These are phyloP conservation scores for Hirundo rustica DNA, from an alignment of 2,797 vertebrate genomes.

Conservation along the genomic window DNA sequence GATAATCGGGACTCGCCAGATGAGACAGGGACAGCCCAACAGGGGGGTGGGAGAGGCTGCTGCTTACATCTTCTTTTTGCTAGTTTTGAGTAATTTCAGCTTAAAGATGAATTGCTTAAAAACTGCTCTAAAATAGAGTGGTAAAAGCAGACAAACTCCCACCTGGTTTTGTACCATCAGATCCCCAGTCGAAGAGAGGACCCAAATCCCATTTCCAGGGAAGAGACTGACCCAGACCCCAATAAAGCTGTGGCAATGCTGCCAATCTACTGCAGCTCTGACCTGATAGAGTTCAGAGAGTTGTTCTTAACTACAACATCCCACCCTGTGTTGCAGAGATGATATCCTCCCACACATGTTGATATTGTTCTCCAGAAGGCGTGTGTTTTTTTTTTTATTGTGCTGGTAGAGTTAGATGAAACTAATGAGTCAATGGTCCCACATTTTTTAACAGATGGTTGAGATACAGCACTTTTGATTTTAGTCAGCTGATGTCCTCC, in stretches of 20 bases:
- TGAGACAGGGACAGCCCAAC: background rate
- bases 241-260: background rate
- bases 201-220: background rate
- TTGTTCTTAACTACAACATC: slow-evolving; percentile 12
- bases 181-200: background rate
- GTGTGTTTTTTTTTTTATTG: slow-evolving; percentile 31
- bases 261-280: background rate
- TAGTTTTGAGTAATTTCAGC: background rate
- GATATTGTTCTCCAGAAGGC: slow-evolving; percentile 66
- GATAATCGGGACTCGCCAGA: background rate
- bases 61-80: background rate
- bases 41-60: background rate
- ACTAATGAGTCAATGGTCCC: slow-evolving; percentile 66
- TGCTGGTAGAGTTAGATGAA: slow-evolving; percentile 52
- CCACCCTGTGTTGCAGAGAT: slow-evolving; percentile 25
- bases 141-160: background rate
- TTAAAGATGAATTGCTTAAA: background rate
- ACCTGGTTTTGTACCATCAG: background rate
- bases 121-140: background rate
- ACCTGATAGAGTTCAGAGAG: background rate
- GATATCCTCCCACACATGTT: slow-evolving; percentile 46
- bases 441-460: slow-evolving; percentile 67
- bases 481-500: slow-evolving; percentile 46
- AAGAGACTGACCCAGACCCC: background rate
- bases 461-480: slow-evolving; percentile 44